Percentiles rank a stretch among this genome's conserved stretches.
These are phyloP conservation scores for Dromas ardeola DNA, from an alignment of 2,113 vertebrate genomes.

Conservation along the genomic window DNA sequence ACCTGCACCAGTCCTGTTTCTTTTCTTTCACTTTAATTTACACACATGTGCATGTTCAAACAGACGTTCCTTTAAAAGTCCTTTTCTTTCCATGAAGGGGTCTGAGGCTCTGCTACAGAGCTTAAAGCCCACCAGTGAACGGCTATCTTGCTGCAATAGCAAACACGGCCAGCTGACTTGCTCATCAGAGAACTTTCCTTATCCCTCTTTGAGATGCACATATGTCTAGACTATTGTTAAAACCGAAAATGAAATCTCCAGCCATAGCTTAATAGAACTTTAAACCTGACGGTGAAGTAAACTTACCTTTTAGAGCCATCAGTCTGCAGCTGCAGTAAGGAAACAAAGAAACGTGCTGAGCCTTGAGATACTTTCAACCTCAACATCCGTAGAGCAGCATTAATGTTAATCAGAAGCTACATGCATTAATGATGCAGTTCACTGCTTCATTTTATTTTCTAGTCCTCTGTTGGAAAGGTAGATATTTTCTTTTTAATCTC, in stretches of 20 bases:
- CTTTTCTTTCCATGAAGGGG: background rate
- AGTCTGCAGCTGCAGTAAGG: constrained; percentile 31
- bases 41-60: background rate
- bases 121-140: background rate
- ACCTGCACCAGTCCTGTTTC: background rate
- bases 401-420: background rate
- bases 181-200: constrained; percentile 59
- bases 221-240: constrained; percentile 45
- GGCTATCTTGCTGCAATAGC: background rate
- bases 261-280: constrained; percentile 55
- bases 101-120: background rate
- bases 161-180: constrained; percentile 27
- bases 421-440: background rate
- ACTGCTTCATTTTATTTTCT: background rate
- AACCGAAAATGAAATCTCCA: constrained; percentile 53
- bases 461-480: background rate
- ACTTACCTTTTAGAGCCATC: constrained; percentile 28
- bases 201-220: constrained; percentile 28
- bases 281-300: constrained; percentile 40
- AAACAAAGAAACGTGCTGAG: constrained; percentile 39
- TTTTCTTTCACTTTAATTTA: background rate
- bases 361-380: background rate
- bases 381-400: constrained; percentile 9
- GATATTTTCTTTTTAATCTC: background rate
- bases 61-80: background rate